phyloP scores from a whole-genome alignment of 2,797 vertebrate species.

The Trachurus trachurus region DNA sequence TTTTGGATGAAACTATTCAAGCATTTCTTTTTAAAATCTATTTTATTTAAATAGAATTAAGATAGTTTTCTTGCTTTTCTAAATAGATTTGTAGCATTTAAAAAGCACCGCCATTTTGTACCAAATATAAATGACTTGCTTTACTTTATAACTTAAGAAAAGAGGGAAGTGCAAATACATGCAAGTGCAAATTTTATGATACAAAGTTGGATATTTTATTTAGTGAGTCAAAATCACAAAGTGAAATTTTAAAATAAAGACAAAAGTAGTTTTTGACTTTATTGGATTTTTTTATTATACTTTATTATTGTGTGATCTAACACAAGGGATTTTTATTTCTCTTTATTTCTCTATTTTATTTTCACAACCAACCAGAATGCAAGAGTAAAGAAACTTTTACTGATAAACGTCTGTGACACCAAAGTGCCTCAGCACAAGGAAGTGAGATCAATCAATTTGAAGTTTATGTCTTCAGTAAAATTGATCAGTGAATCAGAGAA shows the following conservation, averaged over 20 bases:
- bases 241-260: neutral
- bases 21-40: neutral
- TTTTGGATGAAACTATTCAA: no score
- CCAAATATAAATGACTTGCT: neutral
- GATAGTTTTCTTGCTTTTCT: no score
- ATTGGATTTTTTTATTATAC: neutral
- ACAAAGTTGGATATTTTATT: neutral
- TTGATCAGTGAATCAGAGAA: neutral
- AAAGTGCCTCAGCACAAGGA: slow-evolving; percentile 3
- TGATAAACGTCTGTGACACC: neutral
- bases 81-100: neutral
- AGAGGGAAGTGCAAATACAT: no score
- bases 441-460: neutral
- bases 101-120: neutral
- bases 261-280: no score
- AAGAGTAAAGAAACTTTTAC: neutral
- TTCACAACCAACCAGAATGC: neutral
- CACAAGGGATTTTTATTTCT: neutral
- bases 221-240: neutral
- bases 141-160: neutral
- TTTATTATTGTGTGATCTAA: neutral
- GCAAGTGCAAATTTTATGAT: neutral
- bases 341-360: neutral
- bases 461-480: neutral
- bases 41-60: no score